These are phyloP conservation scores for Corapipo altera DNA, from an alignment of 2,113 vertebrate genomes.

Conservation along the genomic window DNA sequence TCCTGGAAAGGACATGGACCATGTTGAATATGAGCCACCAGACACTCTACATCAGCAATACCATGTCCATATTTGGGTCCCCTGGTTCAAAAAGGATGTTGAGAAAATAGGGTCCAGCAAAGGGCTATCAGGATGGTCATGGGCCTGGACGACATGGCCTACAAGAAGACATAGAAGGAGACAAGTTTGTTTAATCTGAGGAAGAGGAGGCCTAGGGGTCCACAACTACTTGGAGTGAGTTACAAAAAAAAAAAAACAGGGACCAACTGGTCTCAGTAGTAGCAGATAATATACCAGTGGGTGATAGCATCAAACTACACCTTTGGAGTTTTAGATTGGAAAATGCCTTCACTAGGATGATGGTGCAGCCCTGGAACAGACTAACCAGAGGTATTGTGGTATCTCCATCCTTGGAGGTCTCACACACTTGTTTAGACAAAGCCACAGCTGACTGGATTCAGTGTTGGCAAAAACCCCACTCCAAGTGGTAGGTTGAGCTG, in stretches of 20 bases:
- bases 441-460: background rate
- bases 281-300: background rate
- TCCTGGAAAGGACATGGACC: too few relatives aligned
- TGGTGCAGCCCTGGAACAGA: background rate
- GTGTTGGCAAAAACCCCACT: background rate
- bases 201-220: background rate
- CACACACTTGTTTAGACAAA: conserved; percentile 6
- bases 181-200: background rate
- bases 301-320: background rate
- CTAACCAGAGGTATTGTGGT: background rate
- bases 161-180: too few relatives aligned
- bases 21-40: too few relatives aligned
- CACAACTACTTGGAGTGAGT: background rate
- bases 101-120: background rate
- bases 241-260: background rate
- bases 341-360: background rate
- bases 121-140: background rate
- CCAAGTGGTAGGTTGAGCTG: background rate
- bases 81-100: background rate
- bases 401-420: background rate
- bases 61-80: background rate
- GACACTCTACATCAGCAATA: background rate
- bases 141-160: background rate
- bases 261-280: background rate
- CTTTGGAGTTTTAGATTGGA: background rate